Evolutionary conservation across 2,888 invertebrate genomes (phyloP), one percentile per base, ranked within the genome.

Genomic region (Sphaerolaimus hirsutus): DNA sequence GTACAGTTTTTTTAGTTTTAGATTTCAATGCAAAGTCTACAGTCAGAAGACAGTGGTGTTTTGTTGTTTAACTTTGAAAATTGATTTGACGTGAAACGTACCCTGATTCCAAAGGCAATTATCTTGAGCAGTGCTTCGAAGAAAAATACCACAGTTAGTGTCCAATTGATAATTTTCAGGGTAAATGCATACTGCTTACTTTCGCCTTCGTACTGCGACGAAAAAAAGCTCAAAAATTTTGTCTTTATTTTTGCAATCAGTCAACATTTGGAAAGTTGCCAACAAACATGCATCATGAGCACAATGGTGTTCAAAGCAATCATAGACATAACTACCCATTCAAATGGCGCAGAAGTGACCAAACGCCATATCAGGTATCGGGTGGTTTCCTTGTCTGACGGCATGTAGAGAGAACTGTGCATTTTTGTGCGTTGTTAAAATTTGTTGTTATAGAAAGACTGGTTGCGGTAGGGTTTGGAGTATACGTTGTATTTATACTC

Each of bases 121-220:
- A 97, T 87, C 78, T 99, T 99, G 75, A 99, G 79, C 72, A 86
- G 77, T 73, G 87, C 87, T 77, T 99, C 97, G 76, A 93, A 79
- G 71, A 91, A 87, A 77, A 97, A 97, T 77, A 93, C 81, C 73
- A 84, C 81, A 67, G 93, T 97, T 76, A 97, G 87, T 73, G 83
- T 83, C 76, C 87, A 84, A 78, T 99, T 99, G 75, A 84, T 78
- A 75, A 83, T 81, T 75, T 79, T 79, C 72, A 84, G 78, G 37
- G 58, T 52, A 45, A 57, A 56, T 49, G 61, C 60, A 45, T 61
- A 62, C 38, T 53, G 50, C 36, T 53, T 51, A 2, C 56, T 53
- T 49, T 61, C 58, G 7, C 57, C 56, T 50, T 62, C 55, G 53
- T 57, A 62, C 51, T 54, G 43, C 35, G 53, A 46, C 19, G 17